These are phyloP conservation scores for Dryoscopus gambensis DNA, from an alignment of 2,113 vertebrate species.

Conservation along the genomic window DNA sequence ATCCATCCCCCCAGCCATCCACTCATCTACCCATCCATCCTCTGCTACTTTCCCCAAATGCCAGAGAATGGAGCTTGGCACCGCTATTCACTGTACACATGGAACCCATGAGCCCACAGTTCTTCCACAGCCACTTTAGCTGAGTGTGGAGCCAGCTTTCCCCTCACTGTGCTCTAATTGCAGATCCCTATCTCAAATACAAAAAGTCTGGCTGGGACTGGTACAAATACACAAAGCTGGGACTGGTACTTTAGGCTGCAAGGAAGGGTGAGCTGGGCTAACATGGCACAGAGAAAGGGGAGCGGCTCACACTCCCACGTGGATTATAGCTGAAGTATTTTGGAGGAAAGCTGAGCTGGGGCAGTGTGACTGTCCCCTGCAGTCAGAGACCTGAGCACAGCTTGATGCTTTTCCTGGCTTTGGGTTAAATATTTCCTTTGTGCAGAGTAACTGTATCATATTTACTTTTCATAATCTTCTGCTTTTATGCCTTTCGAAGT, in stretches of 20 bases:
- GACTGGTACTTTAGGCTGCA: not conserved
- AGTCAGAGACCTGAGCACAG: not conserved
- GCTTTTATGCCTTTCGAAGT: not conserved
- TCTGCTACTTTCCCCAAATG: not conserved
- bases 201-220: not conserved
- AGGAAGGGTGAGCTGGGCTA: not conserved
- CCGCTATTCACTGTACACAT: rapidly evolving
- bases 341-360: not conserved
- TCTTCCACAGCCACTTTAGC: not conserved
- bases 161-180: not conserved
- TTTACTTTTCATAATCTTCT: not conserved
- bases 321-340: not conserved
- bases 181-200: not conserved
- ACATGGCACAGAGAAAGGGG: not conserved
- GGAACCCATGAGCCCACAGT: rapidly evolving
- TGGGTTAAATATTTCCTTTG: not conserved
- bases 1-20: not conserved
- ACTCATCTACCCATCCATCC: no score
- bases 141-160: not conserved
- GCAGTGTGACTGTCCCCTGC: not conserved
- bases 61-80: not conserved
- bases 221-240: not conserved
- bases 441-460: no score
- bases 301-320: not conserved
- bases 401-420: not conserved